These are phyloP conservation scores for Eidolon helvum DNA, from an alignment of 2,113 vertebrate species.

Conservation along the genomic window DNA sequence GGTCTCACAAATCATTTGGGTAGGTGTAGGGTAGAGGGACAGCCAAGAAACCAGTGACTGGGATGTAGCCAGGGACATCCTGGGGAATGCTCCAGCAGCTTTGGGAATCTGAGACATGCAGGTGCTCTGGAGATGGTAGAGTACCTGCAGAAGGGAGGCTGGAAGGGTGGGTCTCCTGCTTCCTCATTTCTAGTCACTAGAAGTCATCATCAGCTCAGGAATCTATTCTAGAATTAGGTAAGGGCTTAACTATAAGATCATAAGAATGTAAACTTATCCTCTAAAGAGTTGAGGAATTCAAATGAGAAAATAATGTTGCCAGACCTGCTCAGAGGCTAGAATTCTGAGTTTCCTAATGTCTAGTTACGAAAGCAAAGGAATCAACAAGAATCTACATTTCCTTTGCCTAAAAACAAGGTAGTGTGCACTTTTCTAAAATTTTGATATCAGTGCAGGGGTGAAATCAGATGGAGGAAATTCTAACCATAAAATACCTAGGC, in stretches of 20 bases:
- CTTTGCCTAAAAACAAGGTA: neutral
- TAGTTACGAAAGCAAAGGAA: neutral
- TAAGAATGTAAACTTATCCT: neutral
- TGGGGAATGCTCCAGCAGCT: neutral
- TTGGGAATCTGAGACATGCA: neutral
- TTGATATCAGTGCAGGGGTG: neutral
- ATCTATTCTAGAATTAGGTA: neutral
- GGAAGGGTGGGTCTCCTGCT: neutral
- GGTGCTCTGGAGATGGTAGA: neutral
- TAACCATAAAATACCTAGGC: neutral
- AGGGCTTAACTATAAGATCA: neutral
- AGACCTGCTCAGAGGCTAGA: neutral
- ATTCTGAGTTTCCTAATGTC: neutral
- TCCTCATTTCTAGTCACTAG: neutral
- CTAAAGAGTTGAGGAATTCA: neutral
- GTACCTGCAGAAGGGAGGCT: neutral
- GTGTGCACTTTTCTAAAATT: slow-evolving; percentile 14
- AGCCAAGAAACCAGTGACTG: neutral
- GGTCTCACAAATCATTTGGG: neutral
- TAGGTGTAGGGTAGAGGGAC: neutral
- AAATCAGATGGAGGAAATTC: neutral
- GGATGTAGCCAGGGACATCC: neutral
- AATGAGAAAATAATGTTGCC: neutral
- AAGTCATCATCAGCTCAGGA: neutral
- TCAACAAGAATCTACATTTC: neutral